Conservation (phyloP, 35 echinoderm and acorn worm species). For the Strongylocentrotus purpuratus region DNA sequence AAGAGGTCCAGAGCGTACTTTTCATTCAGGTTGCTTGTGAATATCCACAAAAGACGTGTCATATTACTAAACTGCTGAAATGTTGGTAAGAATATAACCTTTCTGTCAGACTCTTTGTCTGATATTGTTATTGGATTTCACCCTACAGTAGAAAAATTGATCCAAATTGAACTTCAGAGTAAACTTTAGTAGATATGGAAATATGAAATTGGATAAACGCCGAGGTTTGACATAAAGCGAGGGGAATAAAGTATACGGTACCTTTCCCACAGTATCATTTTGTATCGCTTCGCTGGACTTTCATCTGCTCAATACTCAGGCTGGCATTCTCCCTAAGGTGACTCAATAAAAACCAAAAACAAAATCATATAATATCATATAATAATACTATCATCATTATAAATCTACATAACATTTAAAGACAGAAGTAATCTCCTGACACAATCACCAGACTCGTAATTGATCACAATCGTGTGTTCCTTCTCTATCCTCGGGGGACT, state of each 20-base stretch:
- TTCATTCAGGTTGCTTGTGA: neutral
- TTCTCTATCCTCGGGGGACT: neutral
- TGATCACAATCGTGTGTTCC: neutral
- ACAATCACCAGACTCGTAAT: neutral
- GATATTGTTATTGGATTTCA: neutral
- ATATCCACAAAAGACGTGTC: neutral
- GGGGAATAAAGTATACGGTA: neutral
- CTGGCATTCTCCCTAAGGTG: neutral
- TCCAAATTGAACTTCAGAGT: neutral
- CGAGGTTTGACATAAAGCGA: neutral
- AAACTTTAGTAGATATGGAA: neutral
- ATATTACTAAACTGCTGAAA: slow-evolving; percentile 5
- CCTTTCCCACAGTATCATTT: neutral
- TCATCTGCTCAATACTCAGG: neutral
- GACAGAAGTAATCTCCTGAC: neutral
- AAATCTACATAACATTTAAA: too few species aligned
- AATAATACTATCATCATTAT: too few species aligned
- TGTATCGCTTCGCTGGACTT: neutral
- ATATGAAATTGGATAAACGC: slow-evolving; percentile 3
- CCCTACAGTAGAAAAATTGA: neutral
- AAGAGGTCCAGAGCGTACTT: neutral
- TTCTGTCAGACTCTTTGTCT: neutral
- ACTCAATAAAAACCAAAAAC: neutral
- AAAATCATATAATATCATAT: neutral
- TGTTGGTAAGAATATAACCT: neutral